These are phyloP conservation scores for Numenius phaeopus DNA, from an alignment of 2,797 vertebrate species.

Conservation along the genomic window DNA sequence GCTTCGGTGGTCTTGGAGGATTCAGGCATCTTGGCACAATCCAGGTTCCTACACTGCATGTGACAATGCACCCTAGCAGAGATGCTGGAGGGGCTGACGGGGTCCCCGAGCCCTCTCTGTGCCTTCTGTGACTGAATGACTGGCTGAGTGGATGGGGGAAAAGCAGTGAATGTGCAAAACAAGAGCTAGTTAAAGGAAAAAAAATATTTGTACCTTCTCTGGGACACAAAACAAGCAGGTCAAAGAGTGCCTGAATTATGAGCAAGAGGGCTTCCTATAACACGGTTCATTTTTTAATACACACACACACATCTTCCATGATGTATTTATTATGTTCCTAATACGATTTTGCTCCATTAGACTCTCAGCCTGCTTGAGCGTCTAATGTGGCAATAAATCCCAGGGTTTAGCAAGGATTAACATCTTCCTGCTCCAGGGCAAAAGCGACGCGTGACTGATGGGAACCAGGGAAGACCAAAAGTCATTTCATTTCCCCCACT, in stretches of 20 bases:
- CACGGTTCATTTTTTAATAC: background rate
- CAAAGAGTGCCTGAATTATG: background rate
- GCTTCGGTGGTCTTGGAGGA: background rate
- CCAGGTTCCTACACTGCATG: background rate
- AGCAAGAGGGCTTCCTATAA: background rate
- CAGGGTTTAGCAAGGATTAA: background rate
- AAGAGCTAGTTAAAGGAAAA: background rate
- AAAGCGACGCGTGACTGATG: background rate
- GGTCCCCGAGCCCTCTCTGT: background rate
- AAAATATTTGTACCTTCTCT: background rate
- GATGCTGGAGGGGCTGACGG: background rate
- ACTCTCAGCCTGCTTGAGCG: background rate
- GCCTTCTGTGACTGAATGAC: background rate
- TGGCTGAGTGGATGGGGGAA: accelerated
- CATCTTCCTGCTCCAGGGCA: background rate
- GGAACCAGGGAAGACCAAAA: background rate
- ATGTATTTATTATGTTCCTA: background rate
- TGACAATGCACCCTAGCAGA: background rate
- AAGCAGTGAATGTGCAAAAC: background rate
- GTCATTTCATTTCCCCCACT: background rate
- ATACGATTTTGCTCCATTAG: background rate
- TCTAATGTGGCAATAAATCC: background rate
- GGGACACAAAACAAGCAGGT: background rate
- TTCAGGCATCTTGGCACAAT: background rate
- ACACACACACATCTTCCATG: background rate